Evolutionary conservation across 2,888 invertebrate species (phyloP).

Genomic region (Caenorhabditis doughertyi): DNA sequence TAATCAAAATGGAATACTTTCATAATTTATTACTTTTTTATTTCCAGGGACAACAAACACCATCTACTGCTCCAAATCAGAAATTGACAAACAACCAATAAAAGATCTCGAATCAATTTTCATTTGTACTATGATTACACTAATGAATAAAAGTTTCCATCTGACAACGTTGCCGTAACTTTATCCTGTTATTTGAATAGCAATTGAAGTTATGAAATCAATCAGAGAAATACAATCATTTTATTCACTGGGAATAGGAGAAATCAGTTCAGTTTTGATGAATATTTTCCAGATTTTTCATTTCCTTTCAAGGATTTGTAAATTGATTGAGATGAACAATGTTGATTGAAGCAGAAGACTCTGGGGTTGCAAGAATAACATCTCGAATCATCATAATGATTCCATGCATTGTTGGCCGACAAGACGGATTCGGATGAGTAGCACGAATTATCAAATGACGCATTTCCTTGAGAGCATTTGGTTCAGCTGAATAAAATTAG

Average conservation of each 20-base stretch:
- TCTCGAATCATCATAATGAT: conserved; percentile 56
- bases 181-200: too few relatives aligned
- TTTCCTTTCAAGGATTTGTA: too few relatives aligned
- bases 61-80: conserved; percentile 25
- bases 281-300: too few relatives aligned
- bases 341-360: conserved; percentile 6
- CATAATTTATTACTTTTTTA: neutral
- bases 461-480: conserved; percentile 23
- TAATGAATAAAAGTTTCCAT: too few relatives aligned
- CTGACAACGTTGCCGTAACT: neutral
- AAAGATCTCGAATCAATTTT: conserved; percentile 3
- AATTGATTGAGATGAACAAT: conserved; percentile 15
- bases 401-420: conserved; percentile 58
- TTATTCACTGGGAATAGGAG: too few relatives aligned
- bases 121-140: neutral
- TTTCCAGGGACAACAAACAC: conserved; percentile 28
- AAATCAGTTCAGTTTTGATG: too few relatives aligned
- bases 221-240: too few relatives aligned
- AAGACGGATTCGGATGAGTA: conserved; percentile 42
- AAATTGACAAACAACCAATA: conserved; percentile 27
- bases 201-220: too few relatives aligned
- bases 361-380: conserved; percentile 18
- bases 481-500: conserved; percentile 32
- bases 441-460: conserved; percentile 32
- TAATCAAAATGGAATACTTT: neutral